A percentile compares a stretch with the other conserved stretches of the same genome.
Conservation (phyloP, 2,888 invertebrate species). For the Drosophila hawaiiensis region DNA sequence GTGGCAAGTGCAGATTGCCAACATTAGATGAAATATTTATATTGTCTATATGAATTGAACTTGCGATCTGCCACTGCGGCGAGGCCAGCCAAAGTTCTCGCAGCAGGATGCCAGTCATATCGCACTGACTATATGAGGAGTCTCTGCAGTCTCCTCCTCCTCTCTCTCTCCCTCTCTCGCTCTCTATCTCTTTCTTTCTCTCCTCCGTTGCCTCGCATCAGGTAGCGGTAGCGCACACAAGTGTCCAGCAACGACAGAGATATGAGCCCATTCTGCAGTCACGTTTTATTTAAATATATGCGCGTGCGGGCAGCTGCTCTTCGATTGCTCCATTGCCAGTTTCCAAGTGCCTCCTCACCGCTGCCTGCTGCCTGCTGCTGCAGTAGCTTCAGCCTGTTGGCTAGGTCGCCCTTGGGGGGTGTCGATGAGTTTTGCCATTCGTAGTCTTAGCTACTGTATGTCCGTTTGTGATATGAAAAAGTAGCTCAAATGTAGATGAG, state of each 20-base stretch:
- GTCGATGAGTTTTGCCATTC: constrained; percentile 61
- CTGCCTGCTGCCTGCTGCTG: constrained; percentile 9
- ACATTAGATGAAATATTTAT: constrained; percentile 83
- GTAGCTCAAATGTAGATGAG: constrained; percentile 46
- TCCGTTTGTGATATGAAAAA: constrained; percentile 37
- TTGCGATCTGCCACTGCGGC: constrained; percentile 51
- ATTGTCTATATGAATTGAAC: constrained; percentile 83
- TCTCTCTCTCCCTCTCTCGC: no score
- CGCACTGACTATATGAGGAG: constrained; percentile 34
- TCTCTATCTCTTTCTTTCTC: no score
- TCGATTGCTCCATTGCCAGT: constrained; percentile 22
- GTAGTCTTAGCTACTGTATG: constrained; percentile 64
- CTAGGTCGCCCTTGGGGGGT: constrained; percentile 42
- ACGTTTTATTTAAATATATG: constrained; percentile 83
- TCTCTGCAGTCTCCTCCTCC: constrained; percentile 2
- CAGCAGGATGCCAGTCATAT: constrained; percentile 71
- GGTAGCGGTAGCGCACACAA: constrained; percentile 82
- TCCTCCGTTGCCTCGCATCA: constrained; percentile 52
- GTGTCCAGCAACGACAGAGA: constrained; percentile 81
- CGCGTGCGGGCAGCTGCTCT: constrained; percentile 78
- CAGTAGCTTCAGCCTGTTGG: constrained; percentile 26
- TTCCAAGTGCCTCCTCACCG: background rate
- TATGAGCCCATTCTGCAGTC: constrained; percentile 79
- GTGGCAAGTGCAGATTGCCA: constrained; percentile 83
- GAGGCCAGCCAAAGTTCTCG: constrained; percentile 64